Evolutionary conservation across 2,113 vertebrate genomes (phyloP), one percentile per base, ranked within the genome.

Genomic region (Candoia aspera): DNA sequence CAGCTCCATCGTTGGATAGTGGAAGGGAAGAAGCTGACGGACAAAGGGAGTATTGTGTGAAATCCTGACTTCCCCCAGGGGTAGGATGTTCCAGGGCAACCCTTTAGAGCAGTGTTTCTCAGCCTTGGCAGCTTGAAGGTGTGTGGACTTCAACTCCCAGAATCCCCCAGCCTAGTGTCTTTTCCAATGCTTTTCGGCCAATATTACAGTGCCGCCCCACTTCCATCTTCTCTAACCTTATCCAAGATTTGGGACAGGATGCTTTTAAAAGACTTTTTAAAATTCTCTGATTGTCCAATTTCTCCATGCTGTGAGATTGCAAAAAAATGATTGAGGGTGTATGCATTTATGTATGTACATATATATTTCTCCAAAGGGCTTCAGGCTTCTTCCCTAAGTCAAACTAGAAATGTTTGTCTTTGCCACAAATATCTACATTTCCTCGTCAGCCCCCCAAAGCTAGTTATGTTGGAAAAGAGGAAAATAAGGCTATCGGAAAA

Each of bases 11-110:
- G 90, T 96, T 95, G 95, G 93, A 94, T 95, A 93, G 95, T 92
- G 94, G 93, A 94, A 95, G 93, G 87, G 84, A 89, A 88, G 91
- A 92, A 91, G 91, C 84, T 86, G 91, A 84, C 73, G 84, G 62
- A 90, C 97, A 97, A 97, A 97, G 97, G 92, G 92, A 84, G 93
- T 73, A 96, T 96, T 98, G 96, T 98, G 92, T 19, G 85, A 79
- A 15, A 0, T 68, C 10, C 42, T 42, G 87, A 49, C 58, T 84
- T 53, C 54, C 49, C 37, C 21, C 53, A 55, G 57, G 57, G 37
- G 8, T 33, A 23, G 64, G 33, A 90, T 84, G 73, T 55, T 62
- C 58, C 49, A 55, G 26, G 42, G 4, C 29, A 68, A 2, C 49
- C 33, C 15, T 87, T 57, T 64, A 11, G 19, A 49, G n/a, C 17